Percentiles rank a stretch among this genome's conserved stretches.
Evolutionary conservation across 2,888 invertebrate species (phyloP).

Genomic region (Tridacna gigas): DNA sequence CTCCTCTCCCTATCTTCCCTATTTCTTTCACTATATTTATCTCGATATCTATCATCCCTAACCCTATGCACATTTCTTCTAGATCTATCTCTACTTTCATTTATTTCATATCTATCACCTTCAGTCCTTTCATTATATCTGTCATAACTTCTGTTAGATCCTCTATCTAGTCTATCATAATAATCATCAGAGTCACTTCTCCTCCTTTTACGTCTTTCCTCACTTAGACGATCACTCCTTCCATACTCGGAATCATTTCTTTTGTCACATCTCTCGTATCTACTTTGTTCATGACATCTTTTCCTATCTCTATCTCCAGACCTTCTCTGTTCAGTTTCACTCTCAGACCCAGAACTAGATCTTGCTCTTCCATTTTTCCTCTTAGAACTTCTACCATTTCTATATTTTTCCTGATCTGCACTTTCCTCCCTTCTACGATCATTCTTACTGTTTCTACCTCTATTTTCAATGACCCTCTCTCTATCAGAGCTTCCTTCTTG

Average conservation of each 20-base stretch:
- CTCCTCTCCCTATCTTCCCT: constrained; percentile 17
- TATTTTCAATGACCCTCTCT: constrained; percentile 18
- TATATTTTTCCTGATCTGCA: constrained; percentile 8
- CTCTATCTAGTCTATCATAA: constrained; percentile 19
- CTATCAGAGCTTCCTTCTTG: constrained; percentile 9
- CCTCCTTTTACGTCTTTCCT: background rate
- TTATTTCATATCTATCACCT: constrained; percentile 7
- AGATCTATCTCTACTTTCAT: constrained; percentile 6
- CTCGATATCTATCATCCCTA: background rate
- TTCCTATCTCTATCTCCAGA: background rate
- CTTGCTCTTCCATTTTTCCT: background rate
- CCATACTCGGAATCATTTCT: constrained; percentile 23
- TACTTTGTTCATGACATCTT: constrained; percentile 14
- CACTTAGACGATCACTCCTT: constrained; percentile 16
- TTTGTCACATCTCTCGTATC: constrained; percentile 17
- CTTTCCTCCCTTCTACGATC: background rate
- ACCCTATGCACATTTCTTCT: background rate
- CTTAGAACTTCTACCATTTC: constrained; percentile 8
- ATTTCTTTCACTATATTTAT: background rate
- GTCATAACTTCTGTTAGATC: background rate
- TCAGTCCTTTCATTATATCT: background rate
- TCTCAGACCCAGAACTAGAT: background rate
- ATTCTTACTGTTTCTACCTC: constrained; percentile 12
- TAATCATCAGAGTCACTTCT: constrained; percentile 2
- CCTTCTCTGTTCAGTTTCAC: constrained; percentile 7